These are phyloP conservation scores for Meriones psammophilus DNA, from an alignment of 2,797 vertebrate species.

Conservation along the genomic window DNA sequence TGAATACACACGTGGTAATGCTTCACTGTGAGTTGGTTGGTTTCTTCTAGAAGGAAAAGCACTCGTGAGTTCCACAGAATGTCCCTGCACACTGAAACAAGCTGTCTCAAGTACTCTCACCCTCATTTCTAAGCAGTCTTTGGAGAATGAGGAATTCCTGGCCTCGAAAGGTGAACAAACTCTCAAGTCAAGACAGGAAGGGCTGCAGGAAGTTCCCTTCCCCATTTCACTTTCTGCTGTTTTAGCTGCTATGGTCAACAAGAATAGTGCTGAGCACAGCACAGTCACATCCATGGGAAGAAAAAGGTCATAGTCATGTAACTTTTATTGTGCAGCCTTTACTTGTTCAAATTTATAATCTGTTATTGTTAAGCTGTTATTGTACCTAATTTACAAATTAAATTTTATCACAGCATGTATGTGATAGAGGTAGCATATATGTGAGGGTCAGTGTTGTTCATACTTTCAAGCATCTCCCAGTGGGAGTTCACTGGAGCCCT, in stretches of 20 bases:
- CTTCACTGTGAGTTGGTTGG: not conserved
- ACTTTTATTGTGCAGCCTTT: not conserved
- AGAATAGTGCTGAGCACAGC: not conserved
- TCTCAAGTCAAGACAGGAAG: slow-evolving; percentile 40
- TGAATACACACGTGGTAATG: not conserved
- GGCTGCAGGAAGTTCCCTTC: not conserved
- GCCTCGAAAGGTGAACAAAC: not conserved
- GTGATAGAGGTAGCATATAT: not conserved
- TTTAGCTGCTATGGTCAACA: not conserved
- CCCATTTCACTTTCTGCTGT: not conserved
- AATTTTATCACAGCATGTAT: not conserved
- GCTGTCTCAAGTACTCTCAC: not conserved
- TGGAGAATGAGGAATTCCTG: slow-evolving; percentile 23
- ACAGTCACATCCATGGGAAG: not conserved
- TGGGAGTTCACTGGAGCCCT: not conserved
- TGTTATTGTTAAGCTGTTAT: not conserved
- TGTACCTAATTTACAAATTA: not conserved
- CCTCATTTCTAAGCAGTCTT: not conserved
- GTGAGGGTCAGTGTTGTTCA: not conserved
- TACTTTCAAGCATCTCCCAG: not conserved
- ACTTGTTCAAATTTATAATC: not conserved
- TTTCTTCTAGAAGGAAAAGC: slow-evolving; percentile 6
- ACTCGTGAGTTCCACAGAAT: not conserved
- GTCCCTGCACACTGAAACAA: not conserved
- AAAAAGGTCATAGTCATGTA: not conserved